Evolutionary conservation across 2,113 vertebrate genomes (phyloP), one percentile per base, ranked within the genome.

Genomic region (Arizona elegans): DNA sequence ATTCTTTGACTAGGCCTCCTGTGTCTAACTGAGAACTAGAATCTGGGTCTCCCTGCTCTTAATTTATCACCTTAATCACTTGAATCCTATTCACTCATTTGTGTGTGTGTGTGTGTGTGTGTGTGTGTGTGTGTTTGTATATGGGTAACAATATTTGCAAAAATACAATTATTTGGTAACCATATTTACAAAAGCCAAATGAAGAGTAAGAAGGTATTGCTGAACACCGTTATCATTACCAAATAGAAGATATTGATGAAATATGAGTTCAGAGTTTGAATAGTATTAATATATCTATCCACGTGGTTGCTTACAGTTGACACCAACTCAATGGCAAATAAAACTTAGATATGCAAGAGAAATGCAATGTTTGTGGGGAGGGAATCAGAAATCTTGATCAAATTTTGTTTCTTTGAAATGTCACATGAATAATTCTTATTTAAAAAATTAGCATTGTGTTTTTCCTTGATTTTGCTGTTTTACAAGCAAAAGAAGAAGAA

Each of bases 361-460:
- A 95, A 95, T 56, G 93, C 91, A 95, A 96, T 94, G 96, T 94
- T 90, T 95, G 94, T 65, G 0, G 81, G 0, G 13, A 19, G 52
- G 33, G 23, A 19, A 53, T 26, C 10, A 88, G 15, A 70, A 65
- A 91, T 19, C 92, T 91, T 87, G 55, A 75, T 75, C 6, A 75
- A 17, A 33, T 75, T 75, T 75, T 17, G 2, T 38, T 75, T 33
- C 91, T 89, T 92, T 54, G 81, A 59, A 13, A 89, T 93, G 75
- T 86, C 95, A 95, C 91, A 96, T 93, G 94, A 94, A 91, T 92
- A 95, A 95, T 95, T 96, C 93, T 93, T 94, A 95, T 65, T 95
- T 96, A 95, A 95, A 95, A 95, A 96, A 95, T 70, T 95, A 93
- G 95, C 95, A 91, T 95, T 86, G 26, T 54, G 33, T 26, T 92